phyloP scores from a whole-genome alignment of 1,140 invertebrate species.

The Leptonema lineaticorne region DNA sequence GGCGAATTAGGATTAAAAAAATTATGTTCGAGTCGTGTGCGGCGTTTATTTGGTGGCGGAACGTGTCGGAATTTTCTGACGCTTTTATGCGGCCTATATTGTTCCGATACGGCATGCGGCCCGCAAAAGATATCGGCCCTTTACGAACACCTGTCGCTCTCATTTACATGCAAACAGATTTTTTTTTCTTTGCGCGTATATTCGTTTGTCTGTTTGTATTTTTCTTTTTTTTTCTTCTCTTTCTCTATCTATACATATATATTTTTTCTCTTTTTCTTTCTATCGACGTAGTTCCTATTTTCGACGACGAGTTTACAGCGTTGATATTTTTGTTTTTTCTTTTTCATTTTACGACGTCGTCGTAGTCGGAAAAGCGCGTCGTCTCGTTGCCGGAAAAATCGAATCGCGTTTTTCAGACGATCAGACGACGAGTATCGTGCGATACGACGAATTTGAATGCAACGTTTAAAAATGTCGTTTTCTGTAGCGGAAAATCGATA shows the following conservation, averaged over 20 bases:
- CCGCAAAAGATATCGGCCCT: neutral
- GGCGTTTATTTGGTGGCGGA: neutral
- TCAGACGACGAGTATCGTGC: neutral
- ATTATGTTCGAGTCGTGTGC: neutral
- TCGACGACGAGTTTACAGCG: neutral
- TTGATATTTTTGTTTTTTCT: conserved; percentile 8
- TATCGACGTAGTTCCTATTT: conserved; percentile 6
- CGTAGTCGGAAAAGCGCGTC: neutral
- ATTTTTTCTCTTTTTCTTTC: too few species aligned
- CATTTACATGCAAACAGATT: conserved; percentile 26
- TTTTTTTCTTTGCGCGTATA: neutral
- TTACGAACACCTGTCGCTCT: conserved; percentile 26
- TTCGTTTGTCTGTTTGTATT: conserved; percentile 9
- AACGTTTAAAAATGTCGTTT: too few species aligned
- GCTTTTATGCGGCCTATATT: too few species aligned
- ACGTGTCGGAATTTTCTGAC: too few species aligned
- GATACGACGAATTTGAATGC: too few species aligned
- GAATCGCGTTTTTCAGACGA: neutral
- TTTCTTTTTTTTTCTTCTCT: too few species aligned
- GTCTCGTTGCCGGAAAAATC: too few species aligned
- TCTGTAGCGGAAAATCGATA: too few species aligned
- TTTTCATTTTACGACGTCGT: neutral
- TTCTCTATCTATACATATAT: too few species aligned
- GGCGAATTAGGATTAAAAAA: too few species aligned
- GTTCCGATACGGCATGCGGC: too few species aligned